Percentiles rank a stretch among this genome's conserved stretches.
Evolutionary conservation across 2,888 invertebrate species (phyloP).

Genomic region (Leptogaster cylindrica): DNA sequence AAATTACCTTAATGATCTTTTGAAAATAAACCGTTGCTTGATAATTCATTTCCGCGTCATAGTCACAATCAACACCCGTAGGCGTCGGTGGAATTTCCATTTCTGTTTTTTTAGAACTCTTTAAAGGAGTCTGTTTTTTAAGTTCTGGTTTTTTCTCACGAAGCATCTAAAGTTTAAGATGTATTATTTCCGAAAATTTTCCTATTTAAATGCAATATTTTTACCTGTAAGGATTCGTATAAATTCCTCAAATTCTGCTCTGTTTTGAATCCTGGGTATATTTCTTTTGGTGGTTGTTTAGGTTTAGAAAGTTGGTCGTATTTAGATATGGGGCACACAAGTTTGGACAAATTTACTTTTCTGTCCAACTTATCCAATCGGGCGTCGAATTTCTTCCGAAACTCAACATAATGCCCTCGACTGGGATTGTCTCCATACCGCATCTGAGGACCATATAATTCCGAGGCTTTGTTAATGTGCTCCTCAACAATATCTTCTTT

Average conservation of each 20-base stretch:
- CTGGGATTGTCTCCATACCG: conserved; percentile 72
- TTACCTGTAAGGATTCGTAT: conserved; percentile 56
- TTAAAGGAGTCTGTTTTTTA: no score
- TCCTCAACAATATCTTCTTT: conserved; percentile 63
- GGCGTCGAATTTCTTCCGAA: conserved; percentile 54
- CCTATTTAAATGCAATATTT: neutral
- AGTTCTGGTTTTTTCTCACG: no score
- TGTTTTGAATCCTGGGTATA: conserved; percentile 57
- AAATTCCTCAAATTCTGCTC: conserved; percentile 56
- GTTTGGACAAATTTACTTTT: conserved; percentile 49
- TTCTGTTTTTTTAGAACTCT: no score
- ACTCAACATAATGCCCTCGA: conserved; percentile 64
- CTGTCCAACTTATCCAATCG: conserved; percentile 56
- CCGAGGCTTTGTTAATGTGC: conserved; percentile 67
- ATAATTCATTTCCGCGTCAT: conserved; percentile 61
- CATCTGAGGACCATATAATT: conserved; percentile 69
- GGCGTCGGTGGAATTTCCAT: neutral
- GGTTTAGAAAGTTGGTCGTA: conserved; percentile 56
- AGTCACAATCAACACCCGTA: conserved; percentile 52
- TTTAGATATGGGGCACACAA: conserved; percentile 55
- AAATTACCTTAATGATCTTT: conserved; percentile 65
- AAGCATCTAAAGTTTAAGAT: conserved; percentile 51
- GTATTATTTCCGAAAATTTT: no score
- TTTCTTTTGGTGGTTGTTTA: conserved; percentile 54
- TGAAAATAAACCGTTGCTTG: conserved; percentile 70